phyloP scores from a whole-genome alignment of 2,888 invertebrate genomes.

The Hirtodrosophila duncani region DNA sequence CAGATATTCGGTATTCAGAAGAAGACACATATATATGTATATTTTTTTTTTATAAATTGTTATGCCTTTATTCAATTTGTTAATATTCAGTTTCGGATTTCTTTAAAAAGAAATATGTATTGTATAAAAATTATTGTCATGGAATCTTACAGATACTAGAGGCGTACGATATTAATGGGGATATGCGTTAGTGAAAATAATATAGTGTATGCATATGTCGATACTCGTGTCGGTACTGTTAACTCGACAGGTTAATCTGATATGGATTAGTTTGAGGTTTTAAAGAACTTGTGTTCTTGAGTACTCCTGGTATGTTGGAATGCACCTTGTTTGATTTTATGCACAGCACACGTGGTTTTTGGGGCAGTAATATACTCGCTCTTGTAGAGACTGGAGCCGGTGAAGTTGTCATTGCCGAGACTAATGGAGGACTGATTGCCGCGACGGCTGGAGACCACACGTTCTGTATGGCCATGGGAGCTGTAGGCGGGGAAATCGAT shows the following conservation, averaged over 20 bases:
- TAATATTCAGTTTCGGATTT: conserved; percentile 32
- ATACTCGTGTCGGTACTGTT: conserved; percentile 2
- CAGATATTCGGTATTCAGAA: too few species aligned
- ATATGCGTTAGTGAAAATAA: conserved; percentile 45
- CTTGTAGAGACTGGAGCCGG: conserved; percentile 84
- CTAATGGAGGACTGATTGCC: conserved; percentile 87
- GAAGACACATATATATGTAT: conserved; percentile 13
- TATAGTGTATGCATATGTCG: too few species aligned
- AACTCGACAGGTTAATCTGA: conserved; percentile 5
- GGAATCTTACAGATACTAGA: conserved; percentile 48
- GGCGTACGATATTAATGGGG: conserved; percentile 18
- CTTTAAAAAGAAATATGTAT: conserved; percentile 42
- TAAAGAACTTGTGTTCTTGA: conserved; percentile 90
- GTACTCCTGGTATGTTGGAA: conserved; percentile 92
- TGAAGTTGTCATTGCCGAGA: conserved; percentile 83
- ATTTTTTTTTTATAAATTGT: conserved; percentile 4
- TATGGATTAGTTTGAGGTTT: conserved; percentile 74
- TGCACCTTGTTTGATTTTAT: conserved; percentile 87
- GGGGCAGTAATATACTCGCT: conserved; percentile 86
- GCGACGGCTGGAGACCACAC: conserved; percentile 78
- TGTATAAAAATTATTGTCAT: conserved; percentile 59
- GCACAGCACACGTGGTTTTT: conserved; percentile 87
- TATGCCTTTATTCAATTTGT: too few species aligned
- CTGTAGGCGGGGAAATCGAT: conserved; percentile 67
- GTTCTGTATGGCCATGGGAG: conserved; percentile 56